Conservation (phyloP, 2,113 vertebrate genomes). For the Microtus richardsoni region DNA sequence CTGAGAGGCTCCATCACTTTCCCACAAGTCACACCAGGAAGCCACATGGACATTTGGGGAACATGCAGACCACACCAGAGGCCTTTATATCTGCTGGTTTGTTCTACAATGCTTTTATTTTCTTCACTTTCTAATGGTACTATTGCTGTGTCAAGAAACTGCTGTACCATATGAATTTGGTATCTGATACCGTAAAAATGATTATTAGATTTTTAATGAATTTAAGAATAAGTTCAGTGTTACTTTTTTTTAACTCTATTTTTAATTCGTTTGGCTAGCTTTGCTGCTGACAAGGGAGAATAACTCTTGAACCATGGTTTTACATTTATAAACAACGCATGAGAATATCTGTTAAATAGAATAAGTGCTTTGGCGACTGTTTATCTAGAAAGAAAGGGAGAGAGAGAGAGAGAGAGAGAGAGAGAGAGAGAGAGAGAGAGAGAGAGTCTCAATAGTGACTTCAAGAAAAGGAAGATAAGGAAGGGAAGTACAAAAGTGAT, state of each 20-base stretch:
- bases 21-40: not conserved
- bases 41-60: not conserved
- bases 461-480: not conserved
- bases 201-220: not conserved
- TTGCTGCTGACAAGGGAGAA: not conserved
- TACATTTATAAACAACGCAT: constrained; percentile 13
- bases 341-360: not conserved
- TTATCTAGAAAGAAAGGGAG: not conserved
- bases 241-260: not conserved
- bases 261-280: not conserved
- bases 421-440: too few species aligned
- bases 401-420: not conserved
- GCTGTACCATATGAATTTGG: not conserved
- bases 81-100: not conserved
- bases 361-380: not conserved
- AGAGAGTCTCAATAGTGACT: not conserved
- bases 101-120: not conserved
- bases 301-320: not conserved
- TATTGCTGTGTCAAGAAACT: not conserved
- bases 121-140: not conserved
- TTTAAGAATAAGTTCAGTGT: not conserved
- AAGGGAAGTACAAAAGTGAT: not conserved
- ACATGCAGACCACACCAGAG: not conserved
- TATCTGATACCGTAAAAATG: not conserved
- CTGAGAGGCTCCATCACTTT: not conserved